Conservation (phyloP, 2,888 invertebrate genomes). For the Meteorus colon region DNA sequence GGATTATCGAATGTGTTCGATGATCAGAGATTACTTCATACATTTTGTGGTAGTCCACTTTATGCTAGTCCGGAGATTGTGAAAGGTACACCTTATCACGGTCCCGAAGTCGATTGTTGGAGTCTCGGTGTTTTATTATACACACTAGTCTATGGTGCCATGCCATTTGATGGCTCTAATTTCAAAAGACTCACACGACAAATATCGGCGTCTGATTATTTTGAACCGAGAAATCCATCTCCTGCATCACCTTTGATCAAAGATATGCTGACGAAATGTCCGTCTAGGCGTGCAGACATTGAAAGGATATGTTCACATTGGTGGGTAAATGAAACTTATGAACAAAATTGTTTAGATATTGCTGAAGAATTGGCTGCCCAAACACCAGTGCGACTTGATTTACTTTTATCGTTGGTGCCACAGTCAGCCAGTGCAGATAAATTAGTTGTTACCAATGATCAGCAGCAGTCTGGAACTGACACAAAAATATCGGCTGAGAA, state of each 20-base stretch:
- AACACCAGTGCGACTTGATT: slow-evolving; percentile 91
- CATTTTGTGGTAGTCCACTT: slow-evolving; percentile 96
- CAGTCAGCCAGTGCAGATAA: slow-evolving; percentile 81
- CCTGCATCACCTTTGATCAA: slow-evolving; percentile 95
- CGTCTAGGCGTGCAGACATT: slow-evolving; percentile 91
- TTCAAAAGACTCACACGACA: slow-evolving; percentile 97
- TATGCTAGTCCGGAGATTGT: slow-evolving; percentile 99
- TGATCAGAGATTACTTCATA: slow-evolving; percentile 87
- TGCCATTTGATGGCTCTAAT: slow-evolving; percentile 99
- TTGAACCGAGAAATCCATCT: slow-evolving; percentile 95
- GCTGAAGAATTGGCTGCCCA: slow-evolving; percentile 92
- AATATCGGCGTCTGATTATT: slow-evolving; percentile 98
- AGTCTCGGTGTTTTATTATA: slow-evolving; percentile 97
- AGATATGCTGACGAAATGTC: slow-evolving; percentile 95
- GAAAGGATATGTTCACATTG: slow-evolving; percentile 95
- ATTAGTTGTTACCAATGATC: slow-evolving; percentile 79
- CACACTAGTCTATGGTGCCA: slow-evolving; percentile 98
- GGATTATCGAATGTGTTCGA: slow-evolving; percentile 98
- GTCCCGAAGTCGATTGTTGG: slow-evolving; percentile 97
- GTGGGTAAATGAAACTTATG: slow-evolving; percentile 95
- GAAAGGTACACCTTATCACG: slow-evolving; percentile 96
- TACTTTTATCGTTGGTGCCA: slow-evolving; percentile 89
- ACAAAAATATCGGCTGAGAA: slow-evolving; percentile 67
- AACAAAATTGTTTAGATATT: slow-evolving; percentile 86
- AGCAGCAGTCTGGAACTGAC: slow-evolving; percentile 61